These are phyloP conservation scores for Eospalax fontanierii DNA, from an alignment of 2,797 vertebrate genomes.

Conservation along the genomic window DNA sequence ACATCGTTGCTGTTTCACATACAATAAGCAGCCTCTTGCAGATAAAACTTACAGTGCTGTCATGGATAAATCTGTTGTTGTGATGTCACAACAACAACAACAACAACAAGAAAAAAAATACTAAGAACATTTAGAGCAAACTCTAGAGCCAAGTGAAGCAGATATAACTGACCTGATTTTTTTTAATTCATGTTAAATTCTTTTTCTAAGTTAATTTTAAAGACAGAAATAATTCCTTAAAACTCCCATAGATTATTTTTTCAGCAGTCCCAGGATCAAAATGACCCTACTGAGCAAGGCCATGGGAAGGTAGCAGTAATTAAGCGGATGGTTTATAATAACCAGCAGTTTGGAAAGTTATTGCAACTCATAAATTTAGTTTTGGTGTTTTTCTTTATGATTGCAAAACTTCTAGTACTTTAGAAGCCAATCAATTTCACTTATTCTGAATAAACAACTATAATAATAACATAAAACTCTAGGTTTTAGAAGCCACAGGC, in stretches of 20 bases:
- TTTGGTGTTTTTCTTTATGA: not conserved
- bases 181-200: not conserved
- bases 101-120: not conserved
- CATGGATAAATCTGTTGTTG: not conserved
- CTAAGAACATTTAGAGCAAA: not conserved
- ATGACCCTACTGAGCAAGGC: not conserved
- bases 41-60: not conserved
- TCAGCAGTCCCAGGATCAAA: not conserved
- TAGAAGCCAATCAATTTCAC: not conserved
- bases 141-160: not conserved
- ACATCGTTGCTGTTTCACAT: not conserved
- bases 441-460: not conserved
- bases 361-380: not conserved
- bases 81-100: not conserved
- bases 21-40: not conserved
- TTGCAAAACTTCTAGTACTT: not conserved
- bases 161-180: not conserved
- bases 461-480: not conserved
- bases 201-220: not conserved
- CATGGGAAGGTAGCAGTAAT: fast-evolving
- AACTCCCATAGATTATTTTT: not conserved
- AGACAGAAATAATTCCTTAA: not conserved
- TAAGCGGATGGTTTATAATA: not conserved
- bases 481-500: not conserved
- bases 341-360: not conserved